Base-by-base conservation (phyloP, 2,113 vertebrate genomes). In the Trinectes maculatus region DNA sequence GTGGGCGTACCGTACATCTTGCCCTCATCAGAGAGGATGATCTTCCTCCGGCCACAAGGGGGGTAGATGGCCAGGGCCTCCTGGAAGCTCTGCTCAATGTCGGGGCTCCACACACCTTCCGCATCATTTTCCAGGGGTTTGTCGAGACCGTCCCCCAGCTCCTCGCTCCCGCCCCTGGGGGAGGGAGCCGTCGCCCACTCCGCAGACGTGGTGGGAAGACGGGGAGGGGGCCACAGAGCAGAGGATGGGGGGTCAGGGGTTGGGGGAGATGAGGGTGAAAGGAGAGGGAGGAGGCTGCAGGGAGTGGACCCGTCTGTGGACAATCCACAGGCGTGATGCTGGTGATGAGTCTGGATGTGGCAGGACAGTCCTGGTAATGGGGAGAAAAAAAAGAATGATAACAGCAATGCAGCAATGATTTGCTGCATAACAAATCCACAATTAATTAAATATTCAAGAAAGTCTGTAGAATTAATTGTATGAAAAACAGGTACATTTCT, bases 81-180 rank as follows among this genome's bases (percentile, higher is more conserved):
- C 69, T 91, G 91, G 91, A 99, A 99, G 90, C 96, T 98, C 94
- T 99, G 97, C 83, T 99, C 97, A 6, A 99, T 99, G 92, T 99
- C 96, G 0, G 96, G 96, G 90, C 96, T 98, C 97, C 97, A 99
- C 85, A 98, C 97, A 0, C 97, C 97, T 91, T 99, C 97, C 0
- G 97, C 97, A 79, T 99, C 97, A 21, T 97, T 99, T 93, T 98
- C 97, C 93, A 99, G 91, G 74, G 96, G 94, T 89, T 98, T 99
- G 89, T 99, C 97, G 86, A 98, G 94, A 55, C 90, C 88, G 69
- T 98, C 96, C 78, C 94, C 91, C 81, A 94, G 85, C 81, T 93
- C 92, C 80, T 94, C 93, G 16, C 91, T 92, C 94, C 94, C 95
- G 91, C 92, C 96, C 96, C 92, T 94, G 87, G 94, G 97, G 93